phyloP scores from a whole-genome alignment of 2,888 invertebrate genomes.

The Drosophila kokeensis region DNA sequence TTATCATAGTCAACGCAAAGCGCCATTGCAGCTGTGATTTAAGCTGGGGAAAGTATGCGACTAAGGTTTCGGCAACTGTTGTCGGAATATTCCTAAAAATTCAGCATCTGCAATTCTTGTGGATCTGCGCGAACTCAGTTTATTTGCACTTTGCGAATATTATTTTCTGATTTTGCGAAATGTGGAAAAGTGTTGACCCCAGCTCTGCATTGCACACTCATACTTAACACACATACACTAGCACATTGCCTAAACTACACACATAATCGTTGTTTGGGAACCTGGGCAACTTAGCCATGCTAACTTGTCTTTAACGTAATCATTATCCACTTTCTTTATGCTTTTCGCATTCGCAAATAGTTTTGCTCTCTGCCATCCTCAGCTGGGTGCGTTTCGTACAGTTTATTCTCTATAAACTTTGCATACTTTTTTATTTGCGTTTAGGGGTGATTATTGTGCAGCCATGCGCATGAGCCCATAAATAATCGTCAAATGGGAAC shows the following conservation, averaged over 20 bases:
- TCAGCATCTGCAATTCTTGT: background rate
- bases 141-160: slow-evolving; percentile 45
- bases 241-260: background rate
- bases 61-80: slow-evolving; percentile 11
- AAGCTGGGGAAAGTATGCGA: no score
- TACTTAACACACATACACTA: background rate
- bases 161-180: slow-evolving; percentile 52
- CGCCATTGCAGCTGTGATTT: no score
- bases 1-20: background rate
- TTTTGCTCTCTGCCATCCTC: slow-evolving; percentile 19
- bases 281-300: slow-evolving; percentile 14
- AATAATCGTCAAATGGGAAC: background rate
- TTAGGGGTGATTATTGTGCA: slow-evolving; percentile 44
- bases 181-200: slow-evolving; percentile 49
- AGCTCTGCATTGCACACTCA: background rate
- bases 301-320: slow-evolving; percentile 49
- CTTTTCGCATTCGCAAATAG: slow-evolving; percentile 49
- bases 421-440: slow-evolving; percentile 39
- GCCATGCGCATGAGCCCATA: slow-evolving; percentile 21
- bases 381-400: background rate
- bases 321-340: slow-evolving; percentile 51
- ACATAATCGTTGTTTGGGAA: slow-evolving; percentile 20
- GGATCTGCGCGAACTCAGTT: slow-evolving; percentile 35
- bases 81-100: background rate
- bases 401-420: slow-evolving; percentile 19